Base-by-base conservation (phyloP, 2,888 invertebrate species). In the Linyphia triangularis region DNA sequence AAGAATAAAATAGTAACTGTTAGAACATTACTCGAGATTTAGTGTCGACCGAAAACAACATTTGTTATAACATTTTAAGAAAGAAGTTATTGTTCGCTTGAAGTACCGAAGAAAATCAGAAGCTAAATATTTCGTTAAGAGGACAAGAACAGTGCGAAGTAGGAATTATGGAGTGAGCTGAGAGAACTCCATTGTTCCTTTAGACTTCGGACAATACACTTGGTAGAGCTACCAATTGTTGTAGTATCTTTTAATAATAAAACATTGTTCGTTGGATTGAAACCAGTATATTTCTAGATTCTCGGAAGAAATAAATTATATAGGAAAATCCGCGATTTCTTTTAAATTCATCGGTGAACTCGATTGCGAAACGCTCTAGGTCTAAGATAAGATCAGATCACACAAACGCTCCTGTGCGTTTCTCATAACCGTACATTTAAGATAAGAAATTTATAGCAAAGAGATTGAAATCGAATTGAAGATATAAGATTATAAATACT, bases 31-130 rank as follows among this genome's bases (percentile, higher is more conserved):
- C 26, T 69, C 40, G 57, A 69, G 16, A 70, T 70, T 70, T 33
- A 37, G 37, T 70, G 81, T 81, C 81, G 37, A 13, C 33, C 67
- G 57, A 81, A n/a, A n/a, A 59, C 70, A 24, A 67, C 33, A 70
- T 59, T 81, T 70, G 69, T 70, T 37, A 59, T 37, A 37, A 81
- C 65, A 30, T 59, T 37, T 79, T 24, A 33, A 81, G 69, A 69
- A 81, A 81, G 81, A 22, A n/a, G 37, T 61, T 51, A 81, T 81
- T 81, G 81, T 81, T 81, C 81, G 24, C 37, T 33, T 37, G 69
- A 81, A 81, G 81, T 81, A 59, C 57, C 40, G 33, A 51, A 30
- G 33, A 70, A 81, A 57, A 59, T 33, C 43, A 65, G 72, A 82
- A 73, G 59, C 72, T 69, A 81, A 81, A 81, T 43, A 70, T 82